A percentile compares a stretch with the other conserved stretches of the same genome.
These are phyloP conservation scores for Lycophotia porphyrea DNA, from an alignment of 2,888 invertebrate genomes.

Conservation along the genomic window DNA sequence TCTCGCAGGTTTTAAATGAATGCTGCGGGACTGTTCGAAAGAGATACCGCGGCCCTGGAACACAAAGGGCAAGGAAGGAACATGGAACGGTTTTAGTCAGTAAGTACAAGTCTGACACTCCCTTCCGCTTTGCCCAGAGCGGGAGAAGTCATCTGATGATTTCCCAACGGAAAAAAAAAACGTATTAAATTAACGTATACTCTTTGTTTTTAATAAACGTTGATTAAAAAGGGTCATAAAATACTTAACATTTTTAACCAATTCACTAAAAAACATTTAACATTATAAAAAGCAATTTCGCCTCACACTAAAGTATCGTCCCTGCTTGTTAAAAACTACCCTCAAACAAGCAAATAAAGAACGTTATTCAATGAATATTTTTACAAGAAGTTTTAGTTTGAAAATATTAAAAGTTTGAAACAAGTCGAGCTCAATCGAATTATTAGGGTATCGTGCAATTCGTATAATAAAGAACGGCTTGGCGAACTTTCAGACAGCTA, in stretches of 20 bases:
- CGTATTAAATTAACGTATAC: too few relatives aligned
- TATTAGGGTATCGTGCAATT: conserved; percentile 20
- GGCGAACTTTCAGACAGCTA: conserved; percentile 22
- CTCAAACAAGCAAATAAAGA: conserved; percentile 15
- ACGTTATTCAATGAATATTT: conserved; percentile 43
- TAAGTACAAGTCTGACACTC: too few relatives aligned
- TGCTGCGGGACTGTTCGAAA: too few relatives aligned
- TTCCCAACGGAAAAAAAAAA: too few relatives aligned
- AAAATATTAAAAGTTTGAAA: conserved; percentile 53
- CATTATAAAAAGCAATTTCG: conserved; percentile 16
- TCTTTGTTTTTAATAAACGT: not conserved
- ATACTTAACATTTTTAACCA: not conserved
- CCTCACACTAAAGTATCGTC: conserved; percentile 10
- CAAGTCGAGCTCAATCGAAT: conserved; percentile 23
- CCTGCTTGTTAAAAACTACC: conserved; percentile 45
- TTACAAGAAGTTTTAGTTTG: conserved; percentile 34
- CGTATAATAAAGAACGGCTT: conserved; percentile 24
- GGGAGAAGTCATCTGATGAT: too few relatives aligned
- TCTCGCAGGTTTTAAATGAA: too few relatives aligned
- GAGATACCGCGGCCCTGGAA: too few relatives aligned
- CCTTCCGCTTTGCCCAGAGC: too few relatives aligned
- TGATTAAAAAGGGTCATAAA: not conserved
- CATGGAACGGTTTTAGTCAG: too few relatives aligned
- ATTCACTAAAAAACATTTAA: not conserved
- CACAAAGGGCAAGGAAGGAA: too few relatives aligned